Conservation (phyloP, 2,888 invertebrate genomes). For the Mongoloraphidia duomilia region DNA sequence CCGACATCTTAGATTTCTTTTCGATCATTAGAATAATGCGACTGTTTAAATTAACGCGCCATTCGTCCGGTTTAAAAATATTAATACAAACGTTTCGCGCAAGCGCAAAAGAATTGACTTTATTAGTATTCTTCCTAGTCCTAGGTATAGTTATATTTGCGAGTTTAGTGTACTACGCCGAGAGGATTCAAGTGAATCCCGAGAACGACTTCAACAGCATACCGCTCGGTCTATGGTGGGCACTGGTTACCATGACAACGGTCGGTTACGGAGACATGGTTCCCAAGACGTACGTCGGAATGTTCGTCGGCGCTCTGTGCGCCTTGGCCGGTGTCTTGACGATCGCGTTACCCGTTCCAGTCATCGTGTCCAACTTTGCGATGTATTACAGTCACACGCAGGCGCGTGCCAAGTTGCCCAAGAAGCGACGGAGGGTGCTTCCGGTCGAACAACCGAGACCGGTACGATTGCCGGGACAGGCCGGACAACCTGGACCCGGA, state of each 20-base stretch:
- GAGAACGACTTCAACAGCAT: conserved; percentile 97
- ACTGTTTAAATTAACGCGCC: conserved; percentile 90
- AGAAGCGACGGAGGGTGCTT: conserved; percentile 90
- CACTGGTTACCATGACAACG: conserved; percentile 96
- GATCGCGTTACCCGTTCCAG: conserved; percentile 96
- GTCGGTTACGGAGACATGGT: conserved; percentile 99
- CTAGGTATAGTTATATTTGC: conserved; percentile 97
- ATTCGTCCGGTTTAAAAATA: conserved; percentile 95
- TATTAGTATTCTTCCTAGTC: conserved; percentile 94
- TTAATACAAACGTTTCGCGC: conserved; percentile 96
- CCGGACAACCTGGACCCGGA: conserved; percentile 18
- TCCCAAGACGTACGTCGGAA: conserved; percentile 94
- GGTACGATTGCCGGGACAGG: conserved; percentile 38
- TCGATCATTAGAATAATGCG: conserved; percentile 96
- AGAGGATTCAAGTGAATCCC: conserved; percentile 79
- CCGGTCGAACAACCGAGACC: conserved; percentile 86
- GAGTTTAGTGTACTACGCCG: conserved; percentile 95
- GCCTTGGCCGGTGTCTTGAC: conserved; percentile 97
- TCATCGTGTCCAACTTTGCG: conserved; percentile 98
- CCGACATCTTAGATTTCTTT: conserved; percentile 94
- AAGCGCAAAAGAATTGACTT: conserved; percentile 89
- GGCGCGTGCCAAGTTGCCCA: conserved; percentile 96
- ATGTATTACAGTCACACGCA: conserved; percentile 92
- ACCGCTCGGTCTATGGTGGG: conserved; percentile 97
- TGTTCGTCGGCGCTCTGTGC: conserved; percentile 97